A percentile compares a stretch with the other conserved stretches of the same genome.
Evolutionary conservation across 2,797 vertebrate genomes (phyloP).

Genomic region (Sarcoramphus papa): DNA sequence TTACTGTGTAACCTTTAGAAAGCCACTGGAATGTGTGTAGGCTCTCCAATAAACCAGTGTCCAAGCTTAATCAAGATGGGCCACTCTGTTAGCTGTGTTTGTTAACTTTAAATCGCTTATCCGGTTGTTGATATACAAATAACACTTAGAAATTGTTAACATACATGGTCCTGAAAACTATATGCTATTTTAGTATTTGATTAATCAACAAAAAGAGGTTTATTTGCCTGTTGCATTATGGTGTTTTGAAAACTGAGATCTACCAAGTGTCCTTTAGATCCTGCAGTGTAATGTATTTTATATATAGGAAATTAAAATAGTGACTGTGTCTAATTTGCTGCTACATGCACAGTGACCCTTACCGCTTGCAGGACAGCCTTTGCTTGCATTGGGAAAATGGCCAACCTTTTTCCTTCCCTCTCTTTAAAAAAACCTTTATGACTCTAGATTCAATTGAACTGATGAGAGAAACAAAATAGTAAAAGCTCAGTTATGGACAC

Average conservation of each 20-base stretch:
- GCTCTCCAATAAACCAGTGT: neutral
- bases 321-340: neutral
- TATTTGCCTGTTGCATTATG: neutral
- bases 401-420: neutral
- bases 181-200: neutral
- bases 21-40: neutral
- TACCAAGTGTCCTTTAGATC: neutral
- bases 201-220: neutral
- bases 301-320: neutral
- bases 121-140: neutral
- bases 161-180: accelerated
- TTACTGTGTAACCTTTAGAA: neutral
- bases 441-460: neutral
- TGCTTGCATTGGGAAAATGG: neutral
- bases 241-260: neutral
- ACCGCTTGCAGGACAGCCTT: neutral
- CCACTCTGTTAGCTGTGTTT: neutral
- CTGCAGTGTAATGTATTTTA: neutral
- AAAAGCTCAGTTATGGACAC: neutral
- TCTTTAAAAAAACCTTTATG: neutral
- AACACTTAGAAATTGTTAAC: neutral
- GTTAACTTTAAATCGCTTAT: neutral
- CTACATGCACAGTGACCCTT: neutral
- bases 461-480: neutral
- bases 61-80: neutral